phyloP scores from a whole-genome alignment of 2,113 vertebrate species.

The Melospiza georgiana region DNA sequence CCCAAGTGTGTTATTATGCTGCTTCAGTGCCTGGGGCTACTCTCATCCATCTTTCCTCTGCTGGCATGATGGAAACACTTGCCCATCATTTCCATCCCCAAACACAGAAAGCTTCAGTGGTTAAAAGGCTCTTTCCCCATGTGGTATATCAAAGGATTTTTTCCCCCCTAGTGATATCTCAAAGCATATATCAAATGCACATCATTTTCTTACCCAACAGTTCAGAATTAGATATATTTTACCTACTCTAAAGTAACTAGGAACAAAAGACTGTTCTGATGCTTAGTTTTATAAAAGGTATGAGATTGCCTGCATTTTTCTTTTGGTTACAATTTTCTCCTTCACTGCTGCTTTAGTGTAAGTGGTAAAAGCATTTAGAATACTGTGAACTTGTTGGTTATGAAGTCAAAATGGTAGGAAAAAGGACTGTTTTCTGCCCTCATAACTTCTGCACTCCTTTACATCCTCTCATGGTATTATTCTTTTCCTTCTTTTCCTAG shows the following conservation, averaged over 20 bases:
- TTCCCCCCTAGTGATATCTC: not conserved
- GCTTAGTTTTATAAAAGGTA: not conserved
- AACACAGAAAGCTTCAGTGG: not conserved
- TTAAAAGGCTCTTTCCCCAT: not conserved
- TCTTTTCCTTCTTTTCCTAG: not conserved
- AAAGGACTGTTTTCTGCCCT: not conserved
- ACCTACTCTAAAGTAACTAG: not conserved
- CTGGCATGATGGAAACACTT: not conserved
- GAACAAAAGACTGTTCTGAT: not conserved
- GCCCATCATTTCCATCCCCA: not conserved
- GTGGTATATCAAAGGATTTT: not conserved
- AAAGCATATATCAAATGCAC: not conserved
- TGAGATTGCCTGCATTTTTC: not conserved
- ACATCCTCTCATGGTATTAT: not conserved
- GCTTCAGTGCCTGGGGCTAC: not conserved
- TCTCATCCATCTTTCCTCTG: not conserved
- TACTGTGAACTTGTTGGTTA: not conserved
- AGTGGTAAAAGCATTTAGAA: not conserved
- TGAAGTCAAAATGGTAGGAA: not conserved
- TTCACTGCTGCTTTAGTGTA: not conserved
- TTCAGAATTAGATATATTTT: not conserved
- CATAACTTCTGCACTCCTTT: not conserved
- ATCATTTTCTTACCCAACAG: not conserved
- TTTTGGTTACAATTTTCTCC: not conserved
- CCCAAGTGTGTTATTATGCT: rapidly evolving